These are phyloP conservation scores for Spisula solida DNA, from an alignment of 2,888 invertebrate species.

Conservation along the genomic window DNA sequence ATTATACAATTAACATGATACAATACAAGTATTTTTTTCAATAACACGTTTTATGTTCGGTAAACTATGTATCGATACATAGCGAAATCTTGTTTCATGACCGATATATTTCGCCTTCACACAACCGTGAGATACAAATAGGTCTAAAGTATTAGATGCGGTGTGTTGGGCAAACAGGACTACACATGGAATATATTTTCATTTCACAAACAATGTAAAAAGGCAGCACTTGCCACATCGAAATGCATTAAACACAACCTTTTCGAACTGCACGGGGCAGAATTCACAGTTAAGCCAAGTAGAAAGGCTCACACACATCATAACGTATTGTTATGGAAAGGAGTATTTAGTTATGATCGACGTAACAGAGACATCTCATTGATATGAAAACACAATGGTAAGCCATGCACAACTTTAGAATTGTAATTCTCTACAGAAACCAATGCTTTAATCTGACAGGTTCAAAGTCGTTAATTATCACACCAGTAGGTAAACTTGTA, in stretches of 20 bases:
- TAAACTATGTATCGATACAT: not conserved
- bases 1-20: not conserved
- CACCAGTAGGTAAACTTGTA: not conserved
- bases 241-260: not conserved
- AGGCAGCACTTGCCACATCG: not conserved
- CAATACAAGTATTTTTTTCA: not conserved
- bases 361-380: not conserved
- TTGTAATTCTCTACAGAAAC: not conserved
- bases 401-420: not conserved
- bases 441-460: not conserved
- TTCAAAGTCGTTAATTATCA: not conserved
- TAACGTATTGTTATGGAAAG: not conserved
- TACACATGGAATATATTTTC: not conserved
- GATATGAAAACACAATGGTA: not conserved
- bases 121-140: slow-evolving; percentile 58
- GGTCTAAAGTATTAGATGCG: not conserved
- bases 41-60: not conserved
- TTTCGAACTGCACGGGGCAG: not conserved
- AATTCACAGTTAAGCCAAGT: not conserved
- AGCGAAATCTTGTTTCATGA: slow-evolving; percentile 16
- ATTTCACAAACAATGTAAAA: slow-evolving; percentile 1
- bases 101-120: slow-evolving; percentile 58
- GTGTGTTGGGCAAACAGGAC: not conserved
- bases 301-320: not conserved
- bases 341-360: not conserved